Evolutionary conservation across 2,797 vertebrate species (phyloP), one percentile per base, ranked within the genome.

Genomic region (Lacerta bilineata): DNA sequence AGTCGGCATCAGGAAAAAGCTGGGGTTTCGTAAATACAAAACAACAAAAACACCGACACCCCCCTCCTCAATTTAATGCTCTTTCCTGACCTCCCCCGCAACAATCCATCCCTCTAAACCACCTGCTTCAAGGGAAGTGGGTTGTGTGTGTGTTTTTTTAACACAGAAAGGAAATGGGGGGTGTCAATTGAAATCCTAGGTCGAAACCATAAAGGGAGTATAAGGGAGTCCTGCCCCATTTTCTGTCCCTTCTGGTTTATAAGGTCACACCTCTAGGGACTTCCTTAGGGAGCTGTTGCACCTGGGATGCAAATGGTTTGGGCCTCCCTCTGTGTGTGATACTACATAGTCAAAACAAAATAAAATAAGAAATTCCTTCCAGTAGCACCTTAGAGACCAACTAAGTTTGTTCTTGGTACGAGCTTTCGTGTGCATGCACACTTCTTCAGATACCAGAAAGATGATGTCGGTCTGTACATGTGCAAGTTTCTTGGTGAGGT

Each of bases 1-100:
- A 84, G 15, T 83, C 80, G 55, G 41, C 41, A 77, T 13, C 87
- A 86, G 90, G 87, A 88, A 90, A 82, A 87, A 85, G 83, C 90
- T 90, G 90, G 61, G 41, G 61, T 88, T 64, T 85, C 72, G 86
- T 90, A 85, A 88, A 78, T 71, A 89, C 25, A 68, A 81, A 82
- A 80, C 61, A 76, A 81, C 88, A 76, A 59, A 86, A 75, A 46
- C 61, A 33, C 59, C 13, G 18, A 29, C 71, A 9, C 75, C 68
- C 64, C 77, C 55, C 68, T 41, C 76, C 68, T 79, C 68, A 3
- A 29, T 80, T 25, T 50, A 33, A 29, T 8, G 11, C 20, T 50
- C 69, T 86, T 89, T 89, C 88, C 88, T 76, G 83, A 6, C 10
- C 59, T 29, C 41, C 23, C 25, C 41, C 10, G 3, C 13, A 17